Conservation (phyloP, 2,797 vertebrate species). For the Chaenodraco wilsoni region DNA sequence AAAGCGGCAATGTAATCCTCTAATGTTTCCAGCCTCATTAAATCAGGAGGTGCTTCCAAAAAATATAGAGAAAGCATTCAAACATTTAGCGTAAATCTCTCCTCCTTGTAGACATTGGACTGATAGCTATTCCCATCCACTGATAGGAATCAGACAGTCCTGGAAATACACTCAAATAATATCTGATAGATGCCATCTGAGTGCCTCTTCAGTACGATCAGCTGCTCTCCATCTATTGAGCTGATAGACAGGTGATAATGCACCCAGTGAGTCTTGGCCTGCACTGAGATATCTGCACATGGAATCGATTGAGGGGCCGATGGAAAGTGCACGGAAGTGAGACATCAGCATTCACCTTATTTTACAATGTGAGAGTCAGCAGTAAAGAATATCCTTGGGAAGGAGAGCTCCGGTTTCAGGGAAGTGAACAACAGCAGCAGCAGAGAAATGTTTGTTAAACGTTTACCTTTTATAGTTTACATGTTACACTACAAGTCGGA, state of each 20-base stretch:
- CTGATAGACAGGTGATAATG: conserved; percentile 45
- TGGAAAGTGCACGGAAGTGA: conserved; percentile 59
- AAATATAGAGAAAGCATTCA: conserved; percentile 23
- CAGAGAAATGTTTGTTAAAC: conserved; percentile 24
- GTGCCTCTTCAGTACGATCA: conserved; percentile 34
- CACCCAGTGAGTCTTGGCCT: conserved; percentile 28
- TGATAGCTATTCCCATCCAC: conserved; percentile 6
- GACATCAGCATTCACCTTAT: conserved; percentile 68
- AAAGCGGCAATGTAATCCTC: neutral
- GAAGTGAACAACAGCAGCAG: conserved; percentile 42
- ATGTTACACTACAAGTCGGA: neutral
- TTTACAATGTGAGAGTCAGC: conserved; percentile 69
- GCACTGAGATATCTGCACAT: conserved; percentile 46
- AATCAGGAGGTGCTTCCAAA: conserved; percentile 18
- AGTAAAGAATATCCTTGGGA: conserved; percentile 58
- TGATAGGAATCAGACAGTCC: conserved; percentile 7
- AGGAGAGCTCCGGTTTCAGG: conserved; percentile 69
- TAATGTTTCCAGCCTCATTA: neutral
- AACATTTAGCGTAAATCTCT: neutral
- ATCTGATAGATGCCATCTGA: conserved; percentile 47
- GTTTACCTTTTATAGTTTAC: neutral
- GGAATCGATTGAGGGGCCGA: conserved; percentile 63
- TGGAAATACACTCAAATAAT: conserved; percentile 26
- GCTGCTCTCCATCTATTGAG: conserved; percentile 39
- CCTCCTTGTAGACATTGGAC: neutral